A percentile compares a stretch with the other conserved stretches of the same genome.
These are phyloP conservation scores for Archegozetes longisetosus DNA, from an alignment of 1,140 invertebrate species.

Conservation along the genomic window DNA sequence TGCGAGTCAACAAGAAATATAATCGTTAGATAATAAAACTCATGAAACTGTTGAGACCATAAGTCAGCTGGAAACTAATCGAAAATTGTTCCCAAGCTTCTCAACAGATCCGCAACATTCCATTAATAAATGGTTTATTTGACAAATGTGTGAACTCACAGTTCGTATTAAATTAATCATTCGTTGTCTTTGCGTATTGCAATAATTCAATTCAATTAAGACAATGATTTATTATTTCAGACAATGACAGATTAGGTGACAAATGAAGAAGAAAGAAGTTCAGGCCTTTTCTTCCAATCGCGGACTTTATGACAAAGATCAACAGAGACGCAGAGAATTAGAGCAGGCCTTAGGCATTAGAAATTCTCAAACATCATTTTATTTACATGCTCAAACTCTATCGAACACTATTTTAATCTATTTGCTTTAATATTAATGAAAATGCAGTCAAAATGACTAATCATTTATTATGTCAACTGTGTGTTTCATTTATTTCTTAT, in stretches of 20 bases:
- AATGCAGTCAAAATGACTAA: no score
- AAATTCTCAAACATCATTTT: constrained; percentile 12
- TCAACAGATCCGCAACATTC: constrained; percentile 97
- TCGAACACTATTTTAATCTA: neutral
- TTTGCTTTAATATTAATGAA: no score
- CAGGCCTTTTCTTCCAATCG: constrained; percentile 85
- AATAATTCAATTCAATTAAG: no score
- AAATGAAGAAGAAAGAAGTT: constrained; percentile 86
- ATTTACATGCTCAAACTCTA: neutral
- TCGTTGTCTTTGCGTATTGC: no score
- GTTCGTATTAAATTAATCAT: no score
- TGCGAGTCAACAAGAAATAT: constrained; percentile 95
- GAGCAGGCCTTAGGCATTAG: constrained; percentile 53
- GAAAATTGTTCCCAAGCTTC: constrained; percentile 96
- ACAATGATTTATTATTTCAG: no score
- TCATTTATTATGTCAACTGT: no score
- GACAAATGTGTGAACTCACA: constrained; percentile 90
- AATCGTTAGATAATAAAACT: constrained; percentile 45
- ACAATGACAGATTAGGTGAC: constrained; percentile 90
- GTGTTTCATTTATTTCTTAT: neutral
- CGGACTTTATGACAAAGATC: constrained; percentile 94
- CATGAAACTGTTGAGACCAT: constrained; percentile 99
- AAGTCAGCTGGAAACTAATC: constrained; percentile 90
- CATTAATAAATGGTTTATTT: constrained; percentile 97
- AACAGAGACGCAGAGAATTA: constrained; percentile 78